These are phyloP conservation scores for Grantiella picta DNA, from an alignment of 2,113 vertebrate species.

Conservation along the genomic window DNA sequence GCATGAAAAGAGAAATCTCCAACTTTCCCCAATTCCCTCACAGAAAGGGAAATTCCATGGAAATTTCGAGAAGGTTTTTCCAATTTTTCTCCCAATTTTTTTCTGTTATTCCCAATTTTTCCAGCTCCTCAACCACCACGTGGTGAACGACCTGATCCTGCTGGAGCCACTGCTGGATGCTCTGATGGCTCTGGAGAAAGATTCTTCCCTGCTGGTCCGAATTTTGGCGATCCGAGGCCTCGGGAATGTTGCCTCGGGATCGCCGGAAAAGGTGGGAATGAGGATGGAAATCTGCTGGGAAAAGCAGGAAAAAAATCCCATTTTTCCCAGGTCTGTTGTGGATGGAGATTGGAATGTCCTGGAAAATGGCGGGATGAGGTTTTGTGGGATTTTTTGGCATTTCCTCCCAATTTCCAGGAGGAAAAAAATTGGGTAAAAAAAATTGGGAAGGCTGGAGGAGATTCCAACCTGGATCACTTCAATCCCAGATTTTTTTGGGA, in stretches of 20 bases:
- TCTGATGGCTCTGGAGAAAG: not conserved
- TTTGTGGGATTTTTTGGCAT: not conserved
- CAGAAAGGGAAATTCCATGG: too few species aligned
- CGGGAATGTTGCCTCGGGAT: not conserved
- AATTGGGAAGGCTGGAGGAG: too few species aligned
- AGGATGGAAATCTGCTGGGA: too few species aligned
- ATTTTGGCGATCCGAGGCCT: not conserved
- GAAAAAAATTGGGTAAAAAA: too few species aligned
- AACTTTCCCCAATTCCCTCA: too few species aligned
- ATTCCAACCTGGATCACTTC: not conserved
- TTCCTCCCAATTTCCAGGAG: too few species aligned
- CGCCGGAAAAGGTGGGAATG: not conserved
- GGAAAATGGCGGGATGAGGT: not conserved
- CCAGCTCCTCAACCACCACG: not conserved
- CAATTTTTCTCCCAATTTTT: not conserved
- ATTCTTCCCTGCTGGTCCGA: not conserved
- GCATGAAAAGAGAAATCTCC: too few species aligned
- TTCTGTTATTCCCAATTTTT: too few species aligned
- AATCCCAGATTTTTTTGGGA: not conserved
- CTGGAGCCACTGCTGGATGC: not conserved
- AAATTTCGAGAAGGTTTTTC: not conserved
- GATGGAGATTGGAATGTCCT: too few species aligned
- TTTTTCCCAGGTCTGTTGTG: not conserved
- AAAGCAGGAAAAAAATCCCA: not conserved
- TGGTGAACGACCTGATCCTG: not conserved